Percentiles rank a stretch among this genome's conserved stretches.
phyloP scores from a whole-genome alignment of 2,888 invertebrate species.

The Oligia fasciuncula region DNA sequence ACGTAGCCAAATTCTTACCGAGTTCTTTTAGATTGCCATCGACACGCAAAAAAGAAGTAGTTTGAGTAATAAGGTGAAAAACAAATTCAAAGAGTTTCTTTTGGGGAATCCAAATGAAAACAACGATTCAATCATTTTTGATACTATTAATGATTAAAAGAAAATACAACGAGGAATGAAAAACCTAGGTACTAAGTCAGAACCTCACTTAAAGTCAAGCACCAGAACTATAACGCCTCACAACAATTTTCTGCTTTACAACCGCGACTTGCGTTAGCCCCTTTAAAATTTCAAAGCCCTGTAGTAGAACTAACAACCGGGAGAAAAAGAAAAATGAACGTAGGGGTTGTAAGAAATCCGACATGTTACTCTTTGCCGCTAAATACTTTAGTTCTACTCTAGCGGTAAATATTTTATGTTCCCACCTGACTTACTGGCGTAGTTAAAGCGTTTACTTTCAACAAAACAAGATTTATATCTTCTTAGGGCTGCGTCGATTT shows the following conservation, averaged over 20 bases:
- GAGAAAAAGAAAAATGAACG: slow-evolving; percentile 71
- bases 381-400: slow-evolving; percentile 78
- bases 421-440: slow-evolving; percentile 71
- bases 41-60: not conserved
- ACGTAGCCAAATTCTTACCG: not conserved
- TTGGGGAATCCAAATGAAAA: too few relatives aligned
- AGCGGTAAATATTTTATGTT: slow-evolving; percentile 81
- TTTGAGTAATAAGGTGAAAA: not conserved
- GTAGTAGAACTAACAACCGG: slow-evolving; percentile 67
- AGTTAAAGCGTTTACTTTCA: slow-evolving; percentile 69
- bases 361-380: slow-evolving; percentile 70
- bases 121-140: not conserved
- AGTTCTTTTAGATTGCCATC: not conserved
- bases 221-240: slow-evolving; percentile 25
- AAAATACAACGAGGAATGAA: not conserved
- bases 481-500: slow-evolving; percentile 67
- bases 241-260: slow-evolving; percentile 51
- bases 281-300: slow-evolving; percentile 71
- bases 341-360: slow-evolving; percentile 70
- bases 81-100: not conserved
- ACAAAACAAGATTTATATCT: slow-evolving; percentile 71
- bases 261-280: slow-evolving; percentile 32
- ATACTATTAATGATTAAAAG: not conserved
- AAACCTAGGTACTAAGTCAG: slow-evolving; percentile 9
- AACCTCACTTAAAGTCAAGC: slow-evolving; percentile 18